Evolutionary conservation across 2,113 vertebrate genomes (phyloP).

Genomic region (Hemichromis elongatus): DNA sequence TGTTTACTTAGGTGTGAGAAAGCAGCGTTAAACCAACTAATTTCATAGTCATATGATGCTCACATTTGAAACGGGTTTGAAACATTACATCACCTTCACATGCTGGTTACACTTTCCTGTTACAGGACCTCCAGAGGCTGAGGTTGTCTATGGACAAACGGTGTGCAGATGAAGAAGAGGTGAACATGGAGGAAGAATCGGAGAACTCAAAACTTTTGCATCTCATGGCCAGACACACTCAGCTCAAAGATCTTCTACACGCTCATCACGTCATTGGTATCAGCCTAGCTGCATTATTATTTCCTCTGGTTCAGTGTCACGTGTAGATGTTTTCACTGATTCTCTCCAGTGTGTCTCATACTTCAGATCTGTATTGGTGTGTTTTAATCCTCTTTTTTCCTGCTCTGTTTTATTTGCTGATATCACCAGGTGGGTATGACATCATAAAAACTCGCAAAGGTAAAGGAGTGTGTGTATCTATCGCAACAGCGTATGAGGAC

Average conservation of each 20-base stretch:
- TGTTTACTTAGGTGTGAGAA: background rate
- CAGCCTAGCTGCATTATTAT: background rate
- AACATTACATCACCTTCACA: background rate
- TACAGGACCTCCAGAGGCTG: slow-evolving; percentile 38
- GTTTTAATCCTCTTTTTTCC: background rate
- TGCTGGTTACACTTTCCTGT: background rate
- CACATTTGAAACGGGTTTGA: background rate
- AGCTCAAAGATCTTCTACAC: slow-evolving; percentile 62
- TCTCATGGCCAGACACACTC: slow-evolving; percentile 57
- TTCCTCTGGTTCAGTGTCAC: background rate
- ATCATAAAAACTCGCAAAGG: slow-evolving; percentile 44
- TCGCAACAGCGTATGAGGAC: slow-evolving; percentile 65
- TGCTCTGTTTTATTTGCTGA: background rate
- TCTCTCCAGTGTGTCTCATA: background rate
- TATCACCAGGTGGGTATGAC: slow-evolving; percentile 68
- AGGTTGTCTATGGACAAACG: slow-evolving; percentile 2
- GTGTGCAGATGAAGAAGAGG: slow-evolving; percentile 1
- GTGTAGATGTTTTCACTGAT: background rate
- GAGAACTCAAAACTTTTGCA: slow-evolving; percentile 29
- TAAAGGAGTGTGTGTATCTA: slow-evolving; percentile 60
- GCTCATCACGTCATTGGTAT: slow-evolving; percentile 72
- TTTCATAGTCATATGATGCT: background rate
- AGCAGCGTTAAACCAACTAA: background rate
- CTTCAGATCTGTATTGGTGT: background rate
- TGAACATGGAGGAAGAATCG: slow-evolving; percentile 13